Percentiles rank a stretch among this genome's conserved stretches.
These are phyloP conservation scores for Hirtodrosophila histrioides DNA, from an alignment of 2,888 invertebrate genomes.

Conservation along the genomic window DNA sequence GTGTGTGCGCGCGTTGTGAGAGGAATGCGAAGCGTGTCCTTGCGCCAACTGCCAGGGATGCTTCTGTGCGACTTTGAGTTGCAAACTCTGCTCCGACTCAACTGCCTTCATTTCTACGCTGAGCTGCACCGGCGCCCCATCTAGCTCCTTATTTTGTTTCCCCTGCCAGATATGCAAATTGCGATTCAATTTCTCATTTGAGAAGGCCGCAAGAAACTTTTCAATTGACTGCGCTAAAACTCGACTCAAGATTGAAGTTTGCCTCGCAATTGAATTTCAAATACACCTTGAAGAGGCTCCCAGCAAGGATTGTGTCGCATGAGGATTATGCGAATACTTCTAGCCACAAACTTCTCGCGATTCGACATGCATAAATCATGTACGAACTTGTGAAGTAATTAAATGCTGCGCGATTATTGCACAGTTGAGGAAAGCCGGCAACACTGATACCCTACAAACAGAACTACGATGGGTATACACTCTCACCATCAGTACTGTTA, in stretches of 20 bases:
- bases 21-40: background rate
- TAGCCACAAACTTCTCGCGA: slow-evolving; percentile 10
- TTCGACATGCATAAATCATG: background rate
- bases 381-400: slow-evolving; percentile 20
- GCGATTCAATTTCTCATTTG: slow-evolving; percentile 9
- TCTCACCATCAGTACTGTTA: too few species aligned
- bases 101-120: slow-evolving; percentile 15
- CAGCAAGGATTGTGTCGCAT: background rate
- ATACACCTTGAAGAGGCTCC: slow-evolving; percentile 1
- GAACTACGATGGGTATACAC: background rate
- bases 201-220: slow-evolving; percentile 33
- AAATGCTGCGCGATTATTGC: slow-evolving; percentile 26
- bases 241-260: slow-evolving; percentile 24
- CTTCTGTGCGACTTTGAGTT: too few species aligned
- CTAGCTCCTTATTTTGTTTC: slow-evolving; percentile 5
- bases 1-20: too few species aligned
- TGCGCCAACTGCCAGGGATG: background rate
- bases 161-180: slow-evolving; percentile 19
- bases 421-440: slow-evolving; percentile 15
- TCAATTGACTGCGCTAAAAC: slow-evolving; percentile 41
- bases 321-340: slow-evolving; percentile 5
- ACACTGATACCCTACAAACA: background rate
- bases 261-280: slow-evolving; percentile 33
- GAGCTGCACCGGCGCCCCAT: background rate
- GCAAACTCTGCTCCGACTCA: slow-evolving; percentile 17